A percentile compares a stretch with the other conserved stretches of the same genome.
Evolutionary conservation across 2,888 invertebrate species (phyloP).

Genomic region (Carcina quercana): DNA sequence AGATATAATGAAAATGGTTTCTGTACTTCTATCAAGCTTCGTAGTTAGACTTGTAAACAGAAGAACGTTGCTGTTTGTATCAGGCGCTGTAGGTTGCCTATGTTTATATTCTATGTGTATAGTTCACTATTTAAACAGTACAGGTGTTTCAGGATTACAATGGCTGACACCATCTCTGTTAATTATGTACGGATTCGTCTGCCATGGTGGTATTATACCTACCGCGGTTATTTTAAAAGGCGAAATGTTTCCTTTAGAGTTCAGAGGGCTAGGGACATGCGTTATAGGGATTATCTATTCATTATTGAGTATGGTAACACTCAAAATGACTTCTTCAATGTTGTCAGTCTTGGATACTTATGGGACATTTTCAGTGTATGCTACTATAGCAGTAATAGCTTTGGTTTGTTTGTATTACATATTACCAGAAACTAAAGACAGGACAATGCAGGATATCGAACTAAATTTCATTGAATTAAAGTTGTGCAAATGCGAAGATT

Average conservation of each 20-base stretch:
- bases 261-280: not conserved
- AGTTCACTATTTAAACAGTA: not conserved
- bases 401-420: conserved; percentile 1
- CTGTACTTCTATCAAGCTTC: not conserved
- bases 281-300: not conserved
- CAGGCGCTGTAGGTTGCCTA: not conserved
- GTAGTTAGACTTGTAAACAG: not conserved
- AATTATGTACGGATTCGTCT: not conserved
- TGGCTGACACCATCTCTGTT: not conserved
- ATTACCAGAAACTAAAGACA: conserved; percentile 4
- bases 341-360: not conserved
- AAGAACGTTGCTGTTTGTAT: not conserved
- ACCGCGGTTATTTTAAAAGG: not conserved
- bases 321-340: conserved; percentile 3
- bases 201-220: not conserved
- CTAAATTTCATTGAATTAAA: not conserved
- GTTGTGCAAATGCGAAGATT: no score
- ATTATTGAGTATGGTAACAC: not conserved
- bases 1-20: not conserved
- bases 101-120: not conserved
- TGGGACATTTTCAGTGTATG: conserved; percentile 4
- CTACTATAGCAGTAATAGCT: not conserved
- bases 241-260: conserved; percentile 4
- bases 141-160: not conserved
- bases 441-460: conserved; percentile 13